Evolutionary conservation across 1,140 invertebrate species (phyloP), one percentile per base, ranked within the genome.

Genomic region (Dendroctonus ponderosae): DNA sequence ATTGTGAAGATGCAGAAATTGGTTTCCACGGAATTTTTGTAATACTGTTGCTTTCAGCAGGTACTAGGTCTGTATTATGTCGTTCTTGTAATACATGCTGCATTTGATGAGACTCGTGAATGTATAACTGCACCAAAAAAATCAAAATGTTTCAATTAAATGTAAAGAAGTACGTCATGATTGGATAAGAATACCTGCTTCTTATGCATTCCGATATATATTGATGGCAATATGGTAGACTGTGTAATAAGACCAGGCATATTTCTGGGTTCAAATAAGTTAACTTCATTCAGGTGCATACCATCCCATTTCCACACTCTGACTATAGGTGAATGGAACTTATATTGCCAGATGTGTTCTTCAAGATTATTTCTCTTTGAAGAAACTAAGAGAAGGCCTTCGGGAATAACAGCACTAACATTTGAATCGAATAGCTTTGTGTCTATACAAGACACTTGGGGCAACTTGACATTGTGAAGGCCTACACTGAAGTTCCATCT

Each of bases 401-500:
- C 88, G 0, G 91, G 90, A 65, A 93, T 80, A 26, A 89, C 81
- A 3, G 90, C 87, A 74, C 85, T 84, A 12, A 85, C 81, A 70
- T 84, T 84, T 64, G 83, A 81, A 73, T 86, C 81, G 39, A 78
- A 76, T 40, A 79, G 73, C 14, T 79, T 74, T 11, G 79, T 69
- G 56, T 76, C 67, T 6, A 68, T 61, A 61, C 61, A 71, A 46
- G 75, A 74, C 57, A 73, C 75, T 75, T 76, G 75, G 3, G 77
- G 70, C n/a, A 93, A 72, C 51, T 87, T 86, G 42, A 96, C 70
- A 69, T 95, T 88, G 80, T 95, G 90, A 67, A 92, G 88, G 2
- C 91, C 93, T 40, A 97, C 94, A 79, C 92, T 96, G 75, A 96
- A 98, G 81, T 97, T 97, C 95, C 95, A 97, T 74, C 92, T 91